Evolutionary conservation across 2,888 invertebrate genomes (phyloP).

Genomic region (Temnothorax ravouxi): DNA sequence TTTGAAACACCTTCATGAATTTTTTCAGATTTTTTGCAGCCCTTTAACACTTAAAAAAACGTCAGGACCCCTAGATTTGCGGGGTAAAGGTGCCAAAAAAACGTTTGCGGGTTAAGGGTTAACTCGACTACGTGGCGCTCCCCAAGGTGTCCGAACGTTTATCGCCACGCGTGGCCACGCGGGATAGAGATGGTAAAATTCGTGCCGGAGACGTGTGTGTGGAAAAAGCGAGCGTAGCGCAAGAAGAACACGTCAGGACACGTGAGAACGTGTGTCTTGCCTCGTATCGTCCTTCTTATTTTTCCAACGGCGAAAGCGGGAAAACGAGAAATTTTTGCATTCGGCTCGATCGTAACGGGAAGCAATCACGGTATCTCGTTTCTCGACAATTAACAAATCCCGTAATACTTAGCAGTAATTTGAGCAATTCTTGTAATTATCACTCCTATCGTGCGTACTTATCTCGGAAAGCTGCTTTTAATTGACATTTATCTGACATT

Average conservation of each 20-base stretch:
- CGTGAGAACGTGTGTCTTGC: neutral
- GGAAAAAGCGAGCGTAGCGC: neutral
- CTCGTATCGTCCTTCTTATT: neutral
- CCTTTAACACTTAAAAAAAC: no score
- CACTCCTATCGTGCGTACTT: neutral
- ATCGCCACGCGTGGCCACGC: neutral
- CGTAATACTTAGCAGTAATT: neutral
- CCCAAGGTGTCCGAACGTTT: neutral
- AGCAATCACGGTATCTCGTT: neutral
- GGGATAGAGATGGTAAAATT: neutral
- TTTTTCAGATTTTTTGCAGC: no score
- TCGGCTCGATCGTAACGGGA: neutral
- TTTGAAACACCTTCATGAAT: no score
- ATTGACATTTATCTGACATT: constrained; percentile 2
- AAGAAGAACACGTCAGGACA: neutral
- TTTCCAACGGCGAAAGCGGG: neutral
- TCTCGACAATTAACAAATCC: neutral
- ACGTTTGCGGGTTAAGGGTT: no score
- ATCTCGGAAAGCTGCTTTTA: neutral
- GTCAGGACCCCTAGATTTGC: no score
- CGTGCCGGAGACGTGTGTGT: neutral
- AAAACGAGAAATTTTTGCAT: neutral
- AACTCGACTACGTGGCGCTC: neutral
- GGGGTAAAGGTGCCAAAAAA: no score
- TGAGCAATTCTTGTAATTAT: neutral